Evolutionary conservation across 2,888 invertebrate genomes (phyloP).

Genomic region (Phrixothrix hirtus): DNA sequence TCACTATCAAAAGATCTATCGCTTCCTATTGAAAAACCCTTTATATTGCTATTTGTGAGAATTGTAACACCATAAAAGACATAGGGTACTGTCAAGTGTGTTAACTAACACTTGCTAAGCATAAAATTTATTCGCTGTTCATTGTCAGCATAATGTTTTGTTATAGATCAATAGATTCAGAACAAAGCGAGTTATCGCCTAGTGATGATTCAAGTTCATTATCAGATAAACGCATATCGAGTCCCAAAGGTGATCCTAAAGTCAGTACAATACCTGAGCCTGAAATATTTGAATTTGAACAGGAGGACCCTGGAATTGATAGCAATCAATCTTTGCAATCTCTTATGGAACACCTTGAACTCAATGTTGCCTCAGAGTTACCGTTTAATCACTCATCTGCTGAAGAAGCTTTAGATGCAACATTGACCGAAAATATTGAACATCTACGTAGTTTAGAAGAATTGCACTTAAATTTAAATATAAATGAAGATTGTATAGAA

Average conservation of each 20-base stretch:
- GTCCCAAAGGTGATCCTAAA: constrained; percentile 35
- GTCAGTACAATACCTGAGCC: constrained; percentile 54
- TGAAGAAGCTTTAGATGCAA: constrained; percentile 60
- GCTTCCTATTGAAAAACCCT: no score
- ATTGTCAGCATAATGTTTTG: neutral
- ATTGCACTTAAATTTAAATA: constrained; percentile 55
- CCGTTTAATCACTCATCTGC: constrained; percentile 57
- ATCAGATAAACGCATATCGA: constrained; percentile 53
- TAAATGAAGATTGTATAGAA: constrained; percentile 55
- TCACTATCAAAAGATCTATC: no score
- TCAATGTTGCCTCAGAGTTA: constrained; percentile 56
- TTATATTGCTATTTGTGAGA: no score
- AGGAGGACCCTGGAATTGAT: constrained; percentile 56
- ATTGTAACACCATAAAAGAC: no score
- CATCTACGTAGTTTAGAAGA: constrained; percentile 52
- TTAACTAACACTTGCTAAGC: no score
- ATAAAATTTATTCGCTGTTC: neutral
- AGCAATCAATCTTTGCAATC: constrained; percentile 47
- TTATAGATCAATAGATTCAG: constrained; percentile 36
- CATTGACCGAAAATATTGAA: constrained; percentile 47
- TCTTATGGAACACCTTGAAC: constrained; percentile 51
- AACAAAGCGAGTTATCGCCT: constrained; percentile 53
- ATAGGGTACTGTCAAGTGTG: no score
- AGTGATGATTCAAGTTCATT: constrained; percentile 61
- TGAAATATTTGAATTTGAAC: constrained; percentile 76